phyloP scores from a whole-genome alignment of 2,797 vertebrate genomes.

The Melanotaenia trifasciata region DNA sequence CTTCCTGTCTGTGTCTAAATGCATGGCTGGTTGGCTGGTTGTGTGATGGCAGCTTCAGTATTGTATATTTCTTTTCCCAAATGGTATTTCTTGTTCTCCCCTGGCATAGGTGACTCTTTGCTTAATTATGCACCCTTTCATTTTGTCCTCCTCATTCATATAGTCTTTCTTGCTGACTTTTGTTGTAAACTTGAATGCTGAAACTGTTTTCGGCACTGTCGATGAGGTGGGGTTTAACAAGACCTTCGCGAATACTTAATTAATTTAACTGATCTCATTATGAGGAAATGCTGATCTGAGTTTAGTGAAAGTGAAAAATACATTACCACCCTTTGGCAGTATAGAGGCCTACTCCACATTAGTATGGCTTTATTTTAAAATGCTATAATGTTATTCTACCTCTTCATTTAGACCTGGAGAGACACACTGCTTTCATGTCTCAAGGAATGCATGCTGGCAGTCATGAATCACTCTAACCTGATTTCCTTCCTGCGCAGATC shows the following conservation, averaged over 20 bases:
- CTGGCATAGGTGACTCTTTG: slow-evolving; percentile 40
- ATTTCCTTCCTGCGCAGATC: slow-evolving; percentile 40
- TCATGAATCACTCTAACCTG: slow-evolving; percentile 44
- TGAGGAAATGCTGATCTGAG: slow-evolving; percentile 23
- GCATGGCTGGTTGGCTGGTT: slow-evolving; percentile 38
- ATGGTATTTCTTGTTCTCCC: slow-evolving; percentile 28
- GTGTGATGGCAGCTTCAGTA: slow-evolving; percentile 36
- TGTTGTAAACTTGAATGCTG: background rate
- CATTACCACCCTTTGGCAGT: slow-evolving; percentile 2
- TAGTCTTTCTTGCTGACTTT: slow-evolving; percentile 8
- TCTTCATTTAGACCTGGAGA: slow-evolving; percentile 3
- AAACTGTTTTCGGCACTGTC: background rate
- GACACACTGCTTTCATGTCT: slow-evolving; percentile 6
- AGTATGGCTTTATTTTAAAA: slow-evolving; percentile 28
- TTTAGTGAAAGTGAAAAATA: slow-evolving; percentile 19
- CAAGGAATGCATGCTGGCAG: slow-evolving; percentile 40
- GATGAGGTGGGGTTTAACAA: background rate
- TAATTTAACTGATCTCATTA: background rate
- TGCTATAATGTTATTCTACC: slow-evolving; percentile 4
- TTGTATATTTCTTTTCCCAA: slow-evolving; percentile 31
- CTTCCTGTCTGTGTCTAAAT: slow-evolving; percentile 54
- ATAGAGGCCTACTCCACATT: slow-evolving; percentile 9
- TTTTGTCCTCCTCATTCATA: slow-evolving; percentile 47
- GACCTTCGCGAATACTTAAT: slow-evolving; percentile 12
- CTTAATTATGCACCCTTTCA: slow-evolving; percentile 49